A percentile compares a stretch with the other conserved stretches of the same genome.
Conservation (phyloP, 2,888 invertebrate species). For the Lithophane socia region DNA sequence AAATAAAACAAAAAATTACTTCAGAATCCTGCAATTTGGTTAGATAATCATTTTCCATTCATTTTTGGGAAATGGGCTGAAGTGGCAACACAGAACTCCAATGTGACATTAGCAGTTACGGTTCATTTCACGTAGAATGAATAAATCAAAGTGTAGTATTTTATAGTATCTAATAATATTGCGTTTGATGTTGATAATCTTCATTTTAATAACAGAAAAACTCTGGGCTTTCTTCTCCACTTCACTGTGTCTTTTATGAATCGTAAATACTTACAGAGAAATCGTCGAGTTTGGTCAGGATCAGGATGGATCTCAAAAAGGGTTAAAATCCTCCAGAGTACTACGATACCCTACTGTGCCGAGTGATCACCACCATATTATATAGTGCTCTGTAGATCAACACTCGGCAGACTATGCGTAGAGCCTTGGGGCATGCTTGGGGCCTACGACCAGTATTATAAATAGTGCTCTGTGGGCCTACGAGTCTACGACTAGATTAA, state of each 20-base stretch:
- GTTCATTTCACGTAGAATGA: not conserved
- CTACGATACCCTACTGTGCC: not conserved
- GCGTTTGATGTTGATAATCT: not conserved
- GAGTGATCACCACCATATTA: too few relatives aligned
- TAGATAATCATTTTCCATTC: not conserved
- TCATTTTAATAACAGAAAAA: not conserved
- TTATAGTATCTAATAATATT: not conserved
- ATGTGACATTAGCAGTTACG: constrained; percentile 3
- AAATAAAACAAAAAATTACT: not conserved
- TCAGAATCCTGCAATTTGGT: not conserved
- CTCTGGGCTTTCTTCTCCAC: too few relatives aligned
- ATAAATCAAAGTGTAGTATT: not conserved
- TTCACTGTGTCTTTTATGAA: not conserved
- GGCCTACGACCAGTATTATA: too few relatives aligned
- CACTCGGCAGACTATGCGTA: not conserved
- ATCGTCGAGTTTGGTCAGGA: too few relatives aligned
- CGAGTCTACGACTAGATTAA: not conserved
- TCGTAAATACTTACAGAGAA: not conserved
- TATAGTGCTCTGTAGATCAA: too few relatives aligned
- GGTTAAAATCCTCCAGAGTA: not conserved
- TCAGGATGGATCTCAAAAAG: not conserved
- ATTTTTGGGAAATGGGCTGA: not conserved
- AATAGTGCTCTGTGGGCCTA: not conserved
- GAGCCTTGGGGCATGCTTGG: not conserved
- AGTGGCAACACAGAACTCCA: constrained; percentile 21